These are phyloP conservation scores for Cepaea nemoralis DNA, from an alignment of 1,140 invertebrate species.

Conservation along the genomic window DNA sequence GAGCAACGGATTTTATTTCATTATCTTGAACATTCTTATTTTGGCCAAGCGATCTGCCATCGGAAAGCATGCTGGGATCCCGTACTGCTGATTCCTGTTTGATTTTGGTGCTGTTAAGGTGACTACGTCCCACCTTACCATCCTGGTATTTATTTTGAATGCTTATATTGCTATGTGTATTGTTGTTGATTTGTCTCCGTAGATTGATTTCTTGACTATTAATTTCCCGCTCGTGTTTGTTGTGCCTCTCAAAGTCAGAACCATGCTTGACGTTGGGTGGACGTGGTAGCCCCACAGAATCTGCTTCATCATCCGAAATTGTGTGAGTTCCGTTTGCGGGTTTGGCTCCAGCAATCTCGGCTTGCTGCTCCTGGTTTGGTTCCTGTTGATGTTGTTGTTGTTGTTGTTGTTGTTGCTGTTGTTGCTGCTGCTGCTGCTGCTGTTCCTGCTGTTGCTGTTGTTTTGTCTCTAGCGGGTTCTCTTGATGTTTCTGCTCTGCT, in stretches of 20 bases:
- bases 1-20: no score
- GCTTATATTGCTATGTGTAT: no score
- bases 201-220: no score
- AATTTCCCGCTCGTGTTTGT: neutral
- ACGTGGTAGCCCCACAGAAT: neutral
- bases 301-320: neutral
- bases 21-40: no score
- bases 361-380: neutral
- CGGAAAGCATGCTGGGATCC: no score
- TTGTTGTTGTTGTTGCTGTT: neutral
- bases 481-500: neutral
- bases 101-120: no score
- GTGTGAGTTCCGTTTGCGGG: neutral
- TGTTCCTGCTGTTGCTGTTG: neutral
- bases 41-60: no score
- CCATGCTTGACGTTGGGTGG: constrained; percentile 3
- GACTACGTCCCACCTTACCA: no score
- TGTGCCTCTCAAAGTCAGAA: neutral
- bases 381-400: neutral
- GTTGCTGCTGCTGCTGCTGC: neutral
- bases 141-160: no score
- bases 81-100: no score
- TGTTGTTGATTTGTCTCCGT: no score
- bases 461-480: neutral
- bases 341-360: neutral